Percentiles rank a stretch among this genome's conserved stretches.
Conservation (phyloP, 2,113 vertebrate species). For the Lepus timidus region DNA sequence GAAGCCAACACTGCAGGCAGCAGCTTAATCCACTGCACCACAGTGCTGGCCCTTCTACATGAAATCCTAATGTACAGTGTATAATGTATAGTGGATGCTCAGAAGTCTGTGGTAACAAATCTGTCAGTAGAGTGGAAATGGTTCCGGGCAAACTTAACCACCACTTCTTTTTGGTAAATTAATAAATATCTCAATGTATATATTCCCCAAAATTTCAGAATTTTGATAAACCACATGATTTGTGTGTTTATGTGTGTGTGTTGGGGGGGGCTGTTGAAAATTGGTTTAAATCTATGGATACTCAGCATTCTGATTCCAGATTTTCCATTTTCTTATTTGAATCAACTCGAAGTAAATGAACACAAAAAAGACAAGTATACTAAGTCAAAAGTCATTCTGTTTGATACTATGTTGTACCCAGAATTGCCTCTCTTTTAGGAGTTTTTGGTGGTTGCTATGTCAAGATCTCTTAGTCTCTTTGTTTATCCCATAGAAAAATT, state of each 20-base stretch:
- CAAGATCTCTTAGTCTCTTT: background rate
- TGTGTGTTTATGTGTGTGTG: too few relatives aligned
- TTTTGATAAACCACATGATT: background rate
- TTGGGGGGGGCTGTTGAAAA: background rate
- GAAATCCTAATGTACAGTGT: background rate
- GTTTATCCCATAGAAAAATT: background rate
- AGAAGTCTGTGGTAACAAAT: background rate
- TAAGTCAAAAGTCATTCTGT: background rate
- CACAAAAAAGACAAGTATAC: background rate
- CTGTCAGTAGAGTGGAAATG: accelerated
- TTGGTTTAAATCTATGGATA: background rate
- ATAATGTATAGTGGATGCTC: background rate
- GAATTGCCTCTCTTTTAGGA: background rate
- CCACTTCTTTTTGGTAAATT: background rate
- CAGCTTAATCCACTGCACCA: too few relatives aligned
- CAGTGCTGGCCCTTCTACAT: background rate
- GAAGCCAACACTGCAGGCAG: too few relatives aligned
- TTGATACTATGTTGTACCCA: background rate
- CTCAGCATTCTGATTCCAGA: background rate
- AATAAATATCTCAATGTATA: background rate
- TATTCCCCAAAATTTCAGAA: background rate
- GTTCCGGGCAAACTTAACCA: accelerated
- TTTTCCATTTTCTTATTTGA: background rate
- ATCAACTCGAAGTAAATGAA: background rate
- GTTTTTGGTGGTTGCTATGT: background rate